Percentiles rank a stretch among this genome's conserved stretches.
Conservation (phyloP, 2,888 invertebrate genomes). For the Apotomis capreana region DNA sequence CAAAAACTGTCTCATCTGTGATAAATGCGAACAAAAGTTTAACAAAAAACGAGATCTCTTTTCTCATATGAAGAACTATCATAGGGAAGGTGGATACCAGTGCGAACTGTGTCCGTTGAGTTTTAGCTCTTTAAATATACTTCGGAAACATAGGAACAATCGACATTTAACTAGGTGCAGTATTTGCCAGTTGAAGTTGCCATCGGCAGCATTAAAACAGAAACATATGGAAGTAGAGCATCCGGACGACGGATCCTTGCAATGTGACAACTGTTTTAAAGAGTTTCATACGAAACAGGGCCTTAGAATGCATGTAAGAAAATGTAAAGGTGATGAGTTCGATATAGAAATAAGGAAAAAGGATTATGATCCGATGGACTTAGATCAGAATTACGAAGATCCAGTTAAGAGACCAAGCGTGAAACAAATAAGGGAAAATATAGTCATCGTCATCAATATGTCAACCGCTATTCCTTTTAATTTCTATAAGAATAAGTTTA, state of each 20-base stretch:
- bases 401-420: conserved; percentile 67
- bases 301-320: conserved; percentile 70
- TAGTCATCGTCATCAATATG: conserved; percentile 74
- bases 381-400: conserved; percentile 65
- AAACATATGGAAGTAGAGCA: conserved; percentile 75
- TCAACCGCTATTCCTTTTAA: conserved; percentile 78
- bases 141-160: conserved; percentile 71
- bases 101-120: conserved; percentile 70
- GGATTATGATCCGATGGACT: conserved; percentile 63
- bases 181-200: conserved; percentile 70
- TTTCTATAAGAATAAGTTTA: conserved; percentile 77
- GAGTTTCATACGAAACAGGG: conserved; percentile 76
- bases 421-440: conserved; percentile 73
- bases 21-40: conserved; percentile 74
- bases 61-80: conserved; percentile 76
- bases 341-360: conserved; percentile 66
- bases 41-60: conserved; percentile 75
- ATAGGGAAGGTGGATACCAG: conserved; percentile 73
- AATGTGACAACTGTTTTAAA: conserved; percentile 71
- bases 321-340: conserved; percentile 67
- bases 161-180: conserved; percentile 70
- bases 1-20: conserved; percentile 74
- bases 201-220: conserved; percentile 70
- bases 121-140: conserved; percentile 70
- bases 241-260: conserved; percentile 71